These are phyloP conservation scores for Cantharis rufa DNA, from an alignment of 2,888 invertebrate species.

Conservation along the genomic window DNA sequence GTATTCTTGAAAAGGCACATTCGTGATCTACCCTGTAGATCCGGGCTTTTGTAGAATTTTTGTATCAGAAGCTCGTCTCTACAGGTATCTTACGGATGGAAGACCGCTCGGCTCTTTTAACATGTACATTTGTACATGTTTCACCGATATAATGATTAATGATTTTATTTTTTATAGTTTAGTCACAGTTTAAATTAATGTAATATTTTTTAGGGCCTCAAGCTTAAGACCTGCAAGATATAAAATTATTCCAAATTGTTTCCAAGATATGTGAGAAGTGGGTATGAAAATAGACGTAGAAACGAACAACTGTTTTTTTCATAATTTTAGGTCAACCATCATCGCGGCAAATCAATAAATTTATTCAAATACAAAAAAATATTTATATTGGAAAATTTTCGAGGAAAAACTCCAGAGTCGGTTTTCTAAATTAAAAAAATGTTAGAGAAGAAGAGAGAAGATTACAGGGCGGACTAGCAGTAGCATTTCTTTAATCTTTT, in stretches of 20 bases:
- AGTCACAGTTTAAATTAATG: not conserved
- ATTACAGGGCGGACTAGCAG: not conserved
- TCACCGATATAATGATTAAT: conserved; percentile 2
- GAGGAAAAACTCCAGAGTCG: not conserved
- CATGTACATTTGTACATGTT: not conserved
- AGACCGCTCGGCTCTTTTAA: conserved; percentile 69
- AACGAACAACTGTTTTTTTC: not conserved
- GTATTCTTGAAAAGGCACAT: conserved; percentile 67
- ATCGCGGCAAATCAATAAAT: too few species aligned
- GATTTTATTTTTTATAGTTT: conserved; percentile 1
- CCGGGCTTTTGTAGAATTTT: conserved; percentile 95
- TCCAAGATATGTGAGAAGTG: not conserved
- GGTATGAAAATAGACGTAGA: not conserved
- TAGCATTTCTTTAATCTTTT: too few species aligned
- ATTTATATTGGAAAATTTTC: not conserved
- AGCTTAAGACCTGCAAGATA: not conserved
- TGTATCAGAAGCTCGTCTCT: conserved; percentile 98
- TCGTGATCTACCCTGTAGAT: conserved; percentile 99
- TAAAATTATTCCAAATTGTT: not conserved
- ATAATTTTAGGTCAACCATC: too few species aligned
- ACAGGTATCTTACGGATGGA: conserved; percentile 99
- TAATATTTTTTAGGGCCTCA: not conserved
- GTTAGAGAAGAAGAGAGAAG: not conserved
- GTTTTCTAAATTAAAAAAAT: not conserved
- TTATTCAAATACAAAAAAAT: too few species aligned